Evolutionary conservation across 2,888 invertebrate genomes (phyloP), one percentile per base, ranked within the genome.

Genomic region (Drosophila helvetica): DNA sequence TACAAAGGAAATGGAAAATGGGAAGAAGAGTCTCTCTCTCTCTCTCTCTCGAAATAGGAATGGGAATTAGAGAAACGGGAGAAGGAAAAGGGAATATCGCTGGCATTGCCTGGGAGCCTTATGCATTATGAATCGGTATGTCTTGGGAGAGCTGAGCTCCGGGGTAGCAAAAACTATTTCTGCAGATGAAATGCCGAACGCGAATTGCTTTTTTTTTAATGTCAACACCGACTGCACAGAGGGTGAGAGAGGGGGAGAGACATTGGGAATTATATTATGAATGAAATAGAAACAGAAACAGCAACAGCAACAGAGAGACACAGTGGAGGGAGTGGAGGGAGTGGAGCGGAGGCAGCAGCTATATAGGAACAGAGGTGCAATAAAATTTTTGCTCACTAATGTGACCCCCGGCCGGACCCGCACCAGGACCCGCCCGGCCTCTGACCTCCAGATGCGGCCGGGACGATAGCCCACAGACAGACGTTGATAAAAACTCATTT

Each of bases 361-460:
- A 12, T 12, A 33, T 15, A 5, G 75, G 71, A 71, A 75, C 88
- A 78, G 90, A 89, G 90, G 89, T 90, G 84, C 88, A 88, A 90
- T 90, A 89, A 90, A 90, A 90, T 79, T 77, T 47, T 78, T 79
- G 71, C 82, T 64, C 79, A 79, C 88, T 90, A 89, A 88, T 90
- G 88, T 81, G 77, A 42, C 43, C 42, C 46, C 52, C 48, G 42
- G 67, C 46, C 56, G 19, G 54, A 54, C 38, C 33, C 19, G 22
- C n/a, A 42, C 50, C 53, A 64, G 22, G 43, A 51, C 48, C 33
- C 66, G 18, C 55, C n/a, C 7, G 1, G n/a, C 45, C 53, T 18
- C 48, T 50, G 66, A 50, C 66, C 65, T 42, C 62, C 79, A 79
- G 80, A 58, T 73, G 80, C 57, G 75, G 68, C 69, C 55, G 27